These are phyloP conservation scores for Thalpophila matura DNA, from an alignment of 2,888 invertebrate species.

Conservation along the genomic window DNA sequence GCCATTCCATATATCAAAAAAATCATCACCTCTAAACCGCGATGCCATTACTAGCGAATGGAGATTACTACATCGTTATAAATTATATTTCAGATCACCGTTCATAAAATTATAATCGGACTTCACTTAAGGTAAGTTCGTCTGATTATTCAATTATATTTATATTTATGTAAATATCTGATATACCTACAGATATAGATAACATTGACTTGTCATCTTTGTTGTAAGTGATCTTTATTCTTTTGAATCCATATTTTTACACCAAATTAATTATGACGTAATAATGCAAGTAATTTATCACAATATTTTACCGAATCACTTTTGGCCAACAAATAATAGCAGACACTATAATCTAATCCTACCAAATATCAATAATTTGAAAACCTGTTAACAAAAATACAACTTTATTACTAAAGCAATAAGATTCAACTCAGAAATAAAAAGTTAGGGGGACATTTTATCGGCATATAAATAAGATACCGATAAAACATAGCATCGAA, in stretches of 20 bases:
- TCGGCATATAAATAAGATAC: conserved; percentile 52
- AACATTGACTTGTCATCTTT: no score
- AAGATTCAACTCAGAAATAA: conserved; percentile 23
- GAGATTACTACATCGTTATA: no score
- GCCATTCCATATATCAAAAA: no score
- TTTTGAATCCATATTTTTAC: neutral
- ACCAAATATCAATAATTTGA: conserved; percentile 13
- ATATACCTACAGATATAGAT: no score
- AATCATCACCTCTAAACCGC: no score
- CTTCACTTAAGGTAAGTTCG: no score
- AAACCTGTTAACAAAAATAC: conserved; percentile 16
- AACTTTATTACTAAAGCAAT: conserved; percentile 9
- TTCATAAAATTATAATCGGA: no score
- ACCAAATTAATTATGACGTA: conserved; percentile 27
- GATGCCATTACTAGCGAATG: no score
- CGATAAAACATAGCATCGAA: conserved; percentile 36
- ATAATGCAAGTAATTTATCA: neutral
- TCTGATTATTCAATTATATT: no score
- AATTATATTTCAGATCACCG: no score
- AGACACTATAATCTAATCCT: conserved; percentile 47
- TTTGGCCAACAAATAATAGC: conserved; percentile 26
- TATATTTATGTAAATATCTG: no score
- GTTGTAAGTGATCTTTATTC: no score
- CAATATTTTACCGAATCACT: conserved; percentile 7
- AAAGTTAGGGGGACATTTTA: conserved; percentile 11